Percentiles rank a stretch among this genome's conserved stretches.
These are phyloP conservation scores for Aphelocoma californica DNA, from an alignment of 2,797 vertebrate species.

Conservation along the genomic window DNA sequence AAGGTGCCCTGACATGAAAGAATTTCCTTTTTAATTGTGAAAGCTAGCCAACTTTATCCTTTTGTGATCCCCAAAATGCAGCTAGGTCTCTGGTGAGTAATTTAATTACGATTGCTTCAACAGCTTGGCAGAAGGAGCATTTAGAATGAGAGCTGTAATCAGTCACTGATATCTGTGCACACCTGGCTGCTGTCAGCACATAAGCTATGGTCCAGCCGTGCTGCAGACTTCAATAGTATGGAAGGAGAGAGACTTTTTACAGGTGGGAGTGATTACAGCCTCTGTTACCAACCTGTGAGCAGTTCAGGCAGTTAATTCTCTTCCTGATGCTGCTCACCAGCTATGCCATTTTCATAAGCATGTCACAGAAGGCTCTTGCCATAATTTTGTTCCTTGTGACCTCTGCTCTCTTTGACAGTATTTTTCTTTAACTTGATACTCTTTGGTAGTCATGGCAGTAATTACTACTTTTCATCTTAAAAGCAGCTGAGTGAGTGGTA, in stretches of 20 bases:
- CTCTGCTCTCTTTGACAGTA: not conserved
- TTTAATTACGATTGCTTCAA: constrained; percentile 43
- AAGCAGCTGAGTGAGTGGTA: not conserved
- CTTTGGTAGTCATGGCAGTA: not conserved
- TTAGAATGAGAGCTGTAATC: constrained; percentile 33
- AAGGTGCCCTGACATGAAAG: constrained; percentile 31
- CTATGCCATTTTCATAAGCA: constrained; percentile 46
- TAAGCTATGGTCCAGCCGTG: not conserved
- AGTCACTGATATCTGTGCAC: constrained; percentile 25
- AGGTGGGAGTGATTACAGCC: constrained; percentile 19
- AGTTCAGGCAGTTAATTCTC: not conserved
- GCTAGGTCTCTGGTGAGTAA: constrained; percentile 17
- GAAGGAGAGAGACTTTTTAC: constrained; percentile 10
- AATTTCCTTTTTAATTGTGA: not conserved
- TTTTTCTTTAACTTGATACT: not conserved
- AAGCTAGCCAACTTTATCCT: constrained; percentile 22
- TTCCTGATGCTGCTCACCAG: constrained; percentile 28
- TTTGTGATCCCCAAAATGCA: constrained; percentile 16
- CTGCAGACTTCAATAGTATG: not conserved
- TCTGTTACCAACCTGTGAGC: constrained; percentile 3
- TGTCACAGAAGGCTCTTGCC: not conserved
- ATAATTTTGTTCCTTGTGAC: not conserved
- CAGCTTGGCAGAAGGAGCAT: not conserved
- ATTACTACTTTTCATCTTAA: not conserved
- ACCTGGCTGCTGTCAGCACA: constrained; percentile 39